Evolutionary conservation across 1,140 invertebrate species (phyloP).

Genomic region (Kradibia gibbosae): DNA sequence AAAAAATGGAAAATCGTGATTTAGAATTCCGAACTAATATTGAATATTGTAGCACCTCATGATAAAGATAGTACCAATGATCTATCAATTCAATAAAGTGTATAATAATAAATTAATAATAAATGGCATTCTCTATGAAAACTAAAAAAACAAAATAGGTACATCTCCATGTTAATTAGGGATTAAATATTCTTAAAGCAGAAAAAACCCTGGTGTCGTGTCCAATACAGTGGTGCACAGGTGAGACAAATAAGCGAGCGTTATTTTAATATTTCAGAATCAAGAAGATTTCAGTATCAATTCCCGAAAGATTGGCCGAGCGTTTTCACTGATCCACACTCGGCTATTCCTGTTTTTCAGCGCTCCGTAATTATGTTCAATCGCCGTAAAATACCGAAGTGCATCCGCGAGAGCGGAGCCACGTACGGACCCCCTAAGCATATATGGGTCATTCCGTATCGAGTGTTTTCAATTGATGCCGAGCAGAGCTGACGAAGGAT

Average conservation of each 20-base stretch:
- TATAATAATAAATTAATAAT: too few species aligned
- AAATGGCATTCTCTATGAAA: not conserved
- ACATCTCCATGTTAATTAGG: not conserved
- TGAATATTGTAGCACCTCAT: too few species aligned
- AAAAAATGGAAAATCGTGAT: too few species aligned
- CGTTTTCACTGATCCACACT: not conserved
- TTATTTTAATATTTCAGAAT: slow-evolving; percentile 36
- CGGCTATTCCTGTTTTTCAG: slow-evolving; percentile 3
- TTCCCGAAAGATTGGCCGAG: slow-evolving; percentile 33
- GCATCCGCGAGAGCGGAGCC: slow-evolving; percentile 23
- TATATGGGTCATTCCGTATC: not conserved
- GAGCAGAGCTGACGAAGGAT: too few species aligned
- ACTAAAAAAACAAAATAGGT: not conserved
- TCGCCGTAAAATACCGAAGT: slow-evolving; percentile 21
- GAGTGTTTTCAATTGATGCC: too few species aligned
- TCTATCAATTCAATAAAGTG: too few species aligned
- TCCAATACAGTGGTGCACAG: not conserved
- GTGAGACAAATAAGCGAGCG: not conserved
- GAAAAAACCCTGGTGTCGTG: not conserved
- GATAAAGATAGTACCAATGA: too few species aligned
- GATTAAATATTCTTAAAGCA: not conserved
- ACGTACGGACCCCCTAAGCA: not conserved
- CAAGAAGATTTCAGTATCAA: too few species aligned
- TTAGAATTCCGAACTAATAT: too few species aligned
- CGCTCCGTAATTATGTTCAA: slow-evolving; percentile 34